A percentile compares a stretch with the other conserved stretches of the same genome.
Conservation (phyloP, 2,113 vertebrate genomes). For the Caretta caretta region DNA sequence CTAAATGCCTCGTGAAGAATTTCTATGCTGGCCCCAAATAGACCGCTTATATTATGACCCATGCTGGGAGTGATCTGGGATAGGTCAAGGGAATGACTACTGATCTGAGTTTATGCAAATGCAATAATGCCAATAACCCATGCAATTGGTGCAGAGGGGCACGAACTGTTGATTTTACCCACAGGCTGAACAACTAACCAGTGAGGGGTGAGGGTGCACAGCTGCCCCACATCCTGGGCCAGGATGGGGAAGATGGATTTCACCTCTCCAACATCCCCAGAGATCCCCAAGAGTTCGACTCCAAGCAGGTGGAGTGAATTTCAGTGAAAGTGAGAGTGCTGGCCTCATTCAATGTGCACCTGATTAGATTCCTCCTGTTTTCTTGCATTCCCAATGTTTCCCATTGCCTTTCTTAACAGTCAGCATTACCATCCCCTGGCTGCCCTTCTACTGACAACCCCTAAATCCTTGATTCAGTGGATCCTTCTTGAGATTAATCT, state of each 20-base stretch:
- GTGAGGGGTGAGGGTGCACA: not conserved
- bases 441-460: too few relatives aligned
- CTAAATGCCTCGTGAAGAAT: not conserved
- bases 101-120: not conserved
- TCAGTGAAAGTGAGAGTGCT: too few relatives aligned
- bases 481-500: not conserved
- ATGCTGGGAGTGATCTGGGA: not conserved
- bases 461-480: too few relatives aligned
- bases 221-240: not conserved
- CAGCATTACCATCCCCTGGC: too few relatives aligned
- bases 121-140: not conserved
- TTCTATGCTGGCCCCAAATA: not conserved
- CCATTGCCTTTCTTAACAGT: too few relatives aligned
- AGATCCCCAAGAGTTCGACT: too few relatives aligned
- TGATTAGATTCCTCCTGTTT: too few relatives aligned
- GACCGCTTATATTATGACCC: not conserved
- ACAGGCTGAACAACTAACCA: not conserved
- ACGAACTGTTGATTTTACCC: not conserved
- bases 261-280: too few relatives aligned
- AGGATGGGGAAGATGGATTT: too few relatives aligned
- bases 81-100: not conserved
- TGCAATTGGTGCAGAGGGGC: not conserved
- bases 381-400: too few relatives aligned
- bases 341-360: too few relatives aligned
- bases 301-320: too few relatives aligned